Conservation (phyloP, 2,888 invertebrate genomes). For the Drosophila crucigera region DNA sequence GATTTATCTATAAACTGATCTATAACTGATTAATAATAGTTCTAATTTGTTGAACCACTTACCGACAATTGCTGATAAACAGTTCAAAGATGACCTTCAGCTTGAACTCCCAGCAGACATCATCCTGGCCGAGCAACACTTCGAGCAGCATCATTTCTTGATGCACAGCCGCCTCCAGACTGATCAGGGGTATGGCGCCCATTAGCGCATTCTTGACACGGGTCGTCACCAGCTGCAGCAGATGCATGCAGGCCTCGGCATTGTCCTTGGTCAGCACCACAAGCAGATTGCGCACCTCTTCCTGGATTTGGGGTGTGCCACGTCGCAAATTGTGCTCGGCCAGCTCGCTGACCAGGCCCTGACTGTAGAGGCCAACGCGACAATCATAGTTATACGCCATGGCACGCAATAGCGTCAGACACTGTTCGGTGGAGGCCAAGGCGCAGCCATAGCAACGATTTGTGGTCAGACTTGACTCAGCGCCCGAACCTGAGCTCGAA, state of each 20-base stretch:
- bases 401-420: slow-evolving; percentile 95
- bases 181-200: slow-evolving; percentile 91
- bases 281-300: slow-evolving; percentile 94
- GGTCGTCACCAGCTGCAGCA: slow-evolving; percentile 89
- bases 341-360: slow-evolving; percentile 95
- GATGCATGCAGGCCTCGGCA: slow-evolving; percentile 89
- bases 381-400: slow-evolving; percentile 93
- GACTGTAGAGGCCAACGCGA: slow-evolving; percentile 91
- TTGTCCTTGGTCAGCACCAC: slow-evolving; percentile 96
- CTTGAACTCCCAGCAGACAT: slow-evolving; percentile 97
- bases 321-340: slow-evolving; percentile 95
- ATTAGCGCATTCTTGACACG: slow-evolving; percentile 93
- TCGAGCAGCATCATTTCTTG: slow-evolving; percentile 96
- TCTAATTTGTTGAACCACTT: slow-evolving; percentile 31
- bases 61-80: slow-evolving; percentile 91
- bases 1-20: not conserved
- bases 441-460: slow-evolving; percentile 95
- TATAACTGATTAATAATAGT: not conserved
- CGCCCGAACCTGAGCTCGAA: slow-evolving; percentile 52
- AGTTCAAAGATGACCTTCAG: slow-evolving; percentile 94
- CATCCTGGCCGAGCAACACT: slow-evolving; percentile 95
- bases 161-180: slow-evolving; percentile 91
- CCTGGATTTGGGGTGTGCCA: slow-evolving; percentile 93
- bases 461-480: slow-evolving; percentile 79
- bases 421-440: slow-evolving; percentile 96